Evolutionary conservation across 1,140 invertebrate genomes (phyloP).

Genomic region (Brachionus angularis): DNA sequence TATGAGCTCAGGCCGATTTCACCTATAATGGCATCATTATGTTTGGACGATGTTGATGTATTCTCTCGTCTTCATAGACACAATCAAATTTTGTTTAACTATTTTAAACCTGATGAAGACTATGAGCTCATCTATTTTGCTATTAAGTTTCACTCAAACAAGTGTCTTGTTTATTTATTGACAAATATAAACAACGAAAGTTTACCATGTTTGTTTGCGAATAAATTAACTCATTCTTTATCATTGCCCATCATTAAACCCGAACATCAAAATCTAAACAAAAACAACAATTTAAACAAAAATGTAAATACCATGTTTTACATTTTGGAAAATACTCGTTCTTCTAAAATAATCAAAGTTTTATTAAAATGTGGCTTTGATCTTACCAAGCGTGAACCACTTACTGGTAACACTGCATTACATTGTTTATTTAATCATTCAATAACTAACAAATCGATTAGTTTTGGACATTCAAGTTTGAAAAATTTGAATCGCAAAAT

Average conservation of each 20-base stretch:
- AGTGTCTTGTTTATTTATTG: constrained; percentile 22
- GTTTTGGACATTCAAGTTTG: not conserved
- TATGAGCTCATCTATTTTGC: constrained; percentile 40
- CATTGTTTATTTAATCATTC: constrained; percentile 23
- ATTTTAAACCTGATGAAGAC: constrained; percentile 40
- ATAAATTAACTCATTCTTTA: too few relatives aligned
- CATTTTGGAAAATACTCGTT: constrained; percentile 41
- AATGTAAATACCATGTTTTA: constrained; percentile 43
- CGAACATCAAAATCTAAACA: not conserved
- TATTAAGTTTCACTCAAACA: constrained; percentile 35
- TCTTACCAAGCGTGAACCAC: constrained; percentile 5
- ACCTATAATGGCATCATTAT: constrained; percentile 30
- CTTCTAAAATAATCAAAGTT: constrained; percentile 42
- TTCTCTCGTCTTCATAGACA: constrained; percentile 33
- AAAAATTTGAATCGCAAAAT: too few relatives aligned
- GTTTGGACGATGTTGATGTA: constrained; percentile 27
- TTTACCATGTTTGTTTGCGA: not conserved
- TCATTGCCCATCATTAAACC: not conserved
- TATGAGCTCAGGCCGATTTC: not conserved
- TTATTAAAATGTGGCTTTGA: constrained; percentile 37
- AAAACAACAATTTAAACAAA: not conserved
- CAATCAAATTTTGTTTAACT: constrained; percentile 16
- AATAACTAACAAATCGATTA: not conserved
- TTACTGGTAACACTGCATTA: constrained; percentile 15
- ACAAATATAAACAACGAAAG: constrained; percentile 12